Conservation (phyloP, 37 sponge, comb jelly and placozoan genomes). For the Spongilla lacustris region DNA sequence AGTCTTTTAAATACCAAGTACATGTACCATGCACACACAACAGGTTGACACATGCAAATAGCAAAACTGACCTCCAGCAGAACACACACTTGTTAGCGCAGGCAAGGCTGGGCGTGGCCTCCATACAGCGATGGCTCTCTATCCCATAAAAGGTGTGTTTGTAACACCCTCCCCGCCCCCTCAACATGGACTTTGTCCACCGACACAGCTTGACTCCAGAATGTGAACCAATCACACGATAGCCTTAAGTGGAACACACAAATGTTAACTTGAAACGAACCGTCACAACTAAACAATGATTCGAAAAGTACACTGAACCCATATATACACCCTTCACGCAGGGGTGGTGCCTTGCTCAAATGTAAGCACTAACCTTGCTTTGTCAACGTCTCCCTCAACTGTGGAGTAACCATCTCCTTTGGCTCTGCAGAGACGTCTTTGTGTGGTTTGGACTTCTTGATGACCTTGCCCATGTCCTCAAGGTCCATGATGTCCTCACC, state of each 20-base stretch:
- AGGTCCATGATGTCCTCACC: slow-evolving; percentile 76
- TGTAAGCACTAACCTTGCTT: slow-evolving; percentile 82
- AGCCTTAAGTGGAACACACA: slow-evolving; percentile 44
- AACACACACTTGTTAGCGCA: slow-evolving; percentile 99
- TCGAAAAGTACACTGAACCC: slow-evolving; percentile 1
- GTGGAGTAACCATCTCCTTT: slow-evolving; percentile 93
- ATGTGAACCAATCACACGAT: slow-evolving; percentile 87
- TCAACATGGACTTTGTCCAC: slow-evolving; percentile 98
- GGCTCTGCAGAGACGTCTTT: slow-evolving; percentile 23
- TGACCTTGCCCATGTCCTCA: slow-evolving; percentile 86
- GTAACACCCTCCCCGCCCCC: slow-evolving; percentile 97
- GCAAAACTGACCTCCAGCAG: slow-evolving; percentile 71
- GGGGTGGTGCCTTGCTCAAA: too few species aligned
- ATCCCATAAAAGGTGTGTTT: slow-evolving; percentile 98
- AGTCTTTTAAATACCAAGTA: too few species aligned
- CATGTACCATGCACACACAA: too few species aligned
- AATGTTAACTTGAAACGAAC: too few species aligned
- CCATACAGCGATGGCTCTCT: slow-evolving; percentile 98
- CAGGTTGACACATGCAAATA: too few species aligned
- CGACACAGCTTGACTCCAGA: slow-evolving; percentile 97
- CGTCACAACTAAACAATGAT: too few species aligned
- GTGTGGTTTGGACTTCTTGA: slow-evolving; percentile 37
- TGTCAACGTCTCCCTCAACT: slow-evolving; percentile 77
- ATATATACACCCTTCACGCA: not conserved
- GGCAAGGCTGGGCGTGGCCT: slow-evolving; percentile 97